Conservation (phyloP, 2,888 invertebrate genomes). For the Polyommatus icarus region DNA sequence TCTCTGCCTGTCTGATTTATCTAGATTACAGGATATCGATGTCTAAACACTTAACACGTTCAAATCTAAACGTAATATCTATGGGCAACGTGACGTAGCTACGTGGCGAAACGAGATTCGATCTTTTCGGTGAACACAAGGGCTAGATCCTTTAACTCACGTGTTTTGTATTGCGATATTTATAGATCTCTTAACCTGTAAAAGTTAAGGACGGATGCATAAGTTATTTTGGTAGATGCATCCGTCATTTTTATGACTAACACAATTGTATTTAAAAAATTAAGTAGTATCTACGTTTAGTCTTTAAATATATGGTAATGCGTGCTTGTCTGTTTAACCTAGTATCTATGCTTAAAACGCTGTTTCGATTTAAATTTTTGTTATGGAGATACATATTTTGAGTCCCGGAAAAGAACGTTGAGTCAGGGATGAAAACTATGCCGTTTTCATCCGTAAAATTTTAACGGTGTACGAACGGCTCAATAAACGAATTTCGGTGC, state of each 20-base stretch:
- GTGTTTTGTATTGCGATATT: slow-evolving; percentile 45
- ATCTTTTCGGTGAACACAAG: slow-evolving; percentile 41
- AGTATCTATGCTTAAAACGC: no score
- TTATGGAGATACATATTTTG: no score
- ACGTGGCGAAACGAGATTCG: slow-evolving; percentile 37
- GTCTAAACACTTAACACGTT: slow-evolving; percentile 19
- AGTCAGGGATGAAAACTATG: no score
- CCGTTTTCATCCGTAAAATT: no score
- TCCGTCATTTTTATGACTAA: not conserved
- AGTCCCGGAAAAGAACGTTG: no score
- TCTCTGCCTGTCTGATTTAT: not conserved
- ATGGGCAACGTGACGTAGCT: slow-evolving; percentile 6
- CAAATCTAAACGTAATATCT: slow-evolving; percentile 27
- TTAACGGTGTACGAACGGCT: no score
- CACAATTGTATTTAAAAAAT: not conserved
- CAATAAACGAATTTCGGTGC: no score
- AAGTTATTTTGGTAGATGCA: not conserved
- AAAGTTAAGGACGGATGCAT: not conserved
- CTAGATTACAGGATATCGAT: not conserved
- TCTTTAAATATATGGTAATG: no score
- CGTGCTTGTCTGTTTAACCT: no score
- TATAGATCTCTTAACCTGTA: not conserved
- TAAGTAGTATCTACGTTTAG: no score
- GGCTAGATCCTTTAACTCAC: slow-evolving; percentile 43
- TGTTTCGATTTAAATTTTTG: no score